Base-by-base conservation (phyloP, 2,797 vertebrate species). In the Pagetopsis macropterus region DNA sequence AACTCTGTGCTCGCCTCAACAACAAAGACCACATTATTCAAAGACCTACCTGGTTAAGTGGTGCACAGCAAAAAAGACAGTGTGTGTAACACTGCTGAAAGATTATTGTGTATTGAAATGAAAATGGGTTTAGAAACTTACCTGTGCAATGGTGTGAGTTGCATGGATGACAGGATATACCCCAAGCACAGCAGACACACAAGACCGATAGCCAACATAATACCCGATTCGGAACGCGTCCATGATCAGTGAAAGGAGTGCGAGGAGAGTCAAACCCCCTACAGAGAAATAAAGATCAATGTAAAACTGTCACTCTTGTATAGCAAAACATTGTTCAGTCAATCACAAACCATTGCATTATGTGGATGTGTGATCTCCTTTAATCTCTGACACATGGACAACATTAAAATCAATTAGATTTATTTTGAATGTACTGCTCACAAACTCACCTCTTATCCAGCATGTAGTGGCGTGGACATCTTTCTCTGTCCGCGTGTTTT, bases 211-310 rank as follows among this genome's bases (percentile, higher is more conserved):
- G 45, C 98, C 98, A 74, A 98, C 85, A 79, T 96, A 99, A 88
- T 97, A 96, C 41, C 98, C 98, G 43, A 99, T 94, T 88, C 97
- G 96, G 85, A 99, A 97, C 72, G 96, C 95, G 65, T 98, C 98
- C 94, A 99, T 96, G 69, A 98, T 94, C 81, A 99, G 82, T 51
- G 98, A 98, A 55, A 99, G 96, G 72, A 96, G 84, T 0, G 98
- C 97, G 57, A 99, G 96, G 37, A 99, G 81, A 0, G 96, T 96
- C 90, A 99, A 93, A 6, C 96, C 98, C 83, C 97, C 98, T 99
- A 66, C 7, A 3, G 5, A 69, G 40, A 45, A 68, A 44, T n/a
- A 68, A 68, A 31, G 0, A 49, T 56, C 0, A 43, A 21, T 27
- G 61, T 73, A 49, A 62, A 58, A 7, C 11, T 49, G 16, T 0